phyloP scores from a whole-genome alignment of 1,140 invertebrate species.

The Diprion similis region DNA sequence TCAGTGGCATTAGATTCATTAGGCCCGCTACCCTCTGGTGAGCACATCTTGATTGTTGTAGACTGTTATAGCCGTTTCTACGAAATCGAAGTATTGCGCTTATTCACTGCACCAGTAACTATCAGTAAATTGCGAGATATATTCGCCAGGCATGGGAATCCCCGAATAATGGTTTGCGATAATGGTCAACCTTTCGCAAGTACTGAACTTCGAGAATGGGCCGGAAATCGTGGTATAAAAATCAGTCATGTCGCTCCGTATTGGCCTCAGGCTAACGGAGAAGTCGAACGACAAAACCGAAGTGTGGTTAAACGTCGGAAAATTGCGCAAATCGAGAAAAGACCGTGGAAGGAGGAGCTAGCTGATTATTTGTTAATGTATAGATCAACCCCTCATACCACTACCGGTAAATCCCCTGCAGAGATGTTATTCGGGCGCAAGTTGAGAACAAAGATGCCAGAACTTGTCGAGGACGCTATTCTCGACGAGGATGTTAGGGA shows the following conservation, averaged over 20 bases:
- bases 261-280: constrained; percentile 36
- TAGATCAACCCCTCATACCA: constrained; percentile 35
- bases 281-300: constrained; percentile 42
- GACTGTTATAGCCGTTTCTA: constrained; percentile 36
- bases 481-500: background rate
- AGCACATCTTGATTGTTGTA: constrained; percentile 33
- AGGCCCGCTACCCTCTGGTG: constrained; percentile 29
- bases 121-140: constrained; percentile 23
- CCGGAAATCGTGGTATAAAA: background rate
- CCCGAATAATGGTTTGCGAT: constrained; percentile 20
- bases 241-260: constrained; percentile 18
- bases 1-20: constrained; percentile 35
- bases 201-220: background rate
- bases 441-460: constrained; percentile 12
- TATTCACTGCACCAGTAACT: constrained; percentile 26
- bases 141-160: constrained; percentile 23
- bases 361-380: constrained; percentile 42
- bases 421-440: constrained; percentile 12
- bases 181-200: constrained; percentile 21
- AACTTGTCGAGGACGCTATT: background rate
- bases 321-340: constrained; percentile 37
- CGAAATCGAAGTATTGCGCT: constrained; percentile 34
- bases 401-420: constrained; percentile 44
- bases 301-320: constrained; percentile 39
- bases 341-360: constrained; percentile 33